Base-by-base conservation (phyloP, 2,888 invertebrate genomes). In the Romanomermis culicivorax region DNA sequence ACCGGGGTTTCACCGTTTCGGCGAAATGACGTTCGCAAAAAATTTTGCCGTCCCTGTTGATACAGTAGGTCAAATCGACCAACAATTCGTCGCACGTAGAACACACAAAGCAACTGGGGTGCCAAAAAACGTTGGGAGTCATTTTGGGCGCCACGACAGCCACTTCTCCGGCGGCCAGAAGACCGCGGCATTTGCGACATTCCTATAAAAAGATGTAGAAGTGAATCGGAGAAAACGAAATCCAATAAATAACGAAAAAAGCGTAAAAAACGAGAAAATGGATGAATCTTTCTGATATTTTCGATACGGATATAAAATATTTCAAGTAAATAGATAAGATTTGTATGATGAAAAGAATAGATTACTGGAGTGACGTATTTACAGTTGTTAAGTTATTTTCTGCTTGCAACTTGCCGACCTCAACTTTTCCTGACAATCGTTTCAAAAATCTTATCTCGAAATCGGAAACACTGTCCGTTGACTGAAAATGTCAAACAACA, bases 1-100 rank as follows among this genome's bases (percentile, higher is more conserved):
- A 95, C 64, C 95, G 77, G 20, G 95, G 91, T 71, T 89, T 88
- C 68, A 93, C 77, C 67, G 83, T 79, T 73, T 97, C 93, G 52
- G 91, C 89, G 72, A 91, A 97, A 74, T 97, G 95, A 60, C 91
- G 77, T 68, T 87, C 88, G 73, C 91, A 91, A 75, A 81, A 88
- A 60, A 87, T 76, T 60, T 80, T 77, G 61, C 84, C 84, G 64
- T 87, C 85, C 69, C 85, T 78, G 11, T 4, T 23, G 60, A 83
- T 82, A 71, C 95, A 95, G 74, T 95, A 93, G 53, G 87, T 85
- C 65, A 97, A 78, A 73, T 97, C 95, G 58, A 93, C 91, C 57
- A 97, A 80, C 55, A 89, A 77, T 73, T 95, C 87, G 63, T 82
- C 79, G 74, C 93, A 93, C 17, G 25, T 25, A 56, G 80, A 79